Evolutionary conservation across 1,140 invertebrate species (phyloP).

Genomic region (Zaprionus vittiger): DNA sequence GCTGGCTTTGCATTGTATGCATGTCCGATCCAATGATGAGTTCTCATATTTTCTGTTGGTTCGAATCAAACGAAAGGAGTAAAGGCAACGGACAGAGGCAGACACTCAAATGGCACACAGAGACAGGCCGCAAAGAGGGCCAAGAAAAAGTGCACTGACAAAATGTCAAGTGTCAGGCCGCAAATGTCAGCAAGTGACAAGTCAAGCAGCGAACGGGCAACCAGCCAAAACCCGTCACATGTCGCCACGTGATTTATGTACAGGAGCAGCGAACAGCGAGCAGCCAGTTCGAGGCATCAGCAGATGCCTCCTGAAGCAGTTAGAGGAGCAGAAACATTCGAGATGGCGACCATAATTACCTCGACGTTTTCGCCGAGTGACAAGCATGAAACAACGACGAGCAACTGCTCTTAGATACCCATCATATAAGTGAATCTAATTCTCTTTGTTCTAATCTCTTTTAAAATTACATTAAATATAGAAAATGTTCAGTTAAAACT

Average conservation of each 20-base stretch:
- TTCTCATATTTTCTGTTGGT: slow-evolving; percentile 40
- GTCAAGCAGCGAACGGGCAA: slow-evolving; percentile 54
- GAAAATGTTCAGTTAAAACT: not conserved
- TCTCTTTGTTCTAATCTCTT: not conserved
- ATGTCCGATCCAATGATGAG: slow-evolving; percentile 41
- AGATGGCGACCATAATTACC: slow-evolving; percentile 35
- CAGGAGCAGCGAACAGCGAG: slow-evolving; percentile 13
- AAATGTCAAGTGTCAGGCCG: slow-evolving; percentile 66
- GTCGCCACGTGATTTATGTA: slow-evolving; percentile 63
- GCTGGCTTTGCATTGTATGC: slow-evolving; percentile 22
- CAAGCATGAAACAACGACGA: slow-evolving; percentile 5
- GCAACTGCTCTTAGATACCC: not conserved
- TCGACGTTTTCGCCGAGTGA: slow-evolving; percentile 27
- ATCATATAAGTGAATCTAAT: not conserved
- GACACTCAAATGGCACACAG: slow-evolving; percentile 7
- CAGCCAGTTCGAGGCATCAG: not conserved
- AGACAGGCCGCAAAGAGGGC: not conserved
- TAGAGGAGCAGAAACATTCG: slow-evolving; percentile 5
- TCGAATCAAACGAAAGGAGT: slow-evolving; percentile 12
- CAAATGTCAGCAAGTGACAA: slow-evolving; percentile 66
- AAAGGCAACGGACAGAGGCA: not conserved
- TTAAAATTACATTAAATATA: not conserved
- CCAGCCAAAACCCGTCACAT: slow-evolving; percentile 63
- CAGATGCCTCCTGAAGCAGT: slow-evolving; percentile 7
- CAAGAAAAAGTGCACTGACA: slow-evolving; percentile 51